Conservation (phyloP, 1,140 invertebrate species). For the Laupala kohalensis region DNA sequence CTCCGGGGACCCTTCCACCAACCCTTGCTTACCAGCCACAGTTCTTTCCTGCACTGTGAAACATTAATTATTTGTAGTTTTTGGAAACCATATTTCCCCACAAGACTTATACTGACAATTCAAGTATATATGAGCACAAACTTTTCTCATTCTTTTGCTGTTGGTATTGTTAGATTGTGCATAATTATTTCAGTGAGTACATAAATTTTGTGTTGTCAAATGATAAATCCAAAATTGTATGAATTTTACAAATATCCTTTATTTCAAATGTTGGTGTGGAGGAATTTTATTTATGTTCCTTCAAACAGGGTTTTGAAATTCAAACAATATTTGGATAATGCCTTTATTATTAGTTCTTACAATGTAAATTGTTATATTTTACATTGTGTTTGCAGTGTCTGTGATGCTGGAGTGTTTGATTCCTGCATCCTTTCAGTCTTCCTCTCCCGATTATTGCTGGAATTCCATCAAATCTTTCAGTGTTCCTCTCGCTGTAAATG, state of each 20-base stretch:
- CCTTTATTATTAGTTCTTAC: neutral
- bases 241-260: no score
- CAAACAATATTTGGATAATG: no score
- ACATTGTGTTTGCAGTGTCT: neutral
- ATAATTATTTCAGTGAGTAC: neutral
- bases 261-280: no score
- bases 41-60: constrained; percentile 4
- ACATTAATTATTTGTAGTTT: neutral
- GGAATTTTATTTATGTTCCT: no score
- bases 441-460: no score
- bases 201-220: no score
- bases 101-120: no score
- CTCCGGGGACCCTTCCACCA: neutral
- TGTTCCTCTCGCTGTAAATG: no score
- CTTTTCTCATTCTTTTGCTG: neutral
- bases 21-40: constrained; percentile 4
- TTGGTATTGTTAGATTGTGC: neutral
- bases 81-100: no score
- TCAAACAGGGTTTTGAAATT: no score
- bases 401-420: neutral
- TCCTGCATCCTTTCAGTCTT: neutral
- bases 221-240: no score
- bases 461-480: no score
- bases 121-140: neutral
- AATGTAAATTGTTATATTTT: neutral